Evolutionary conservation across 2,888 invertebrate genomes (phyloP), one percentile per base, ranked within the genome.

Genomic region (Branchinecta sandiegonensis): DNA sequence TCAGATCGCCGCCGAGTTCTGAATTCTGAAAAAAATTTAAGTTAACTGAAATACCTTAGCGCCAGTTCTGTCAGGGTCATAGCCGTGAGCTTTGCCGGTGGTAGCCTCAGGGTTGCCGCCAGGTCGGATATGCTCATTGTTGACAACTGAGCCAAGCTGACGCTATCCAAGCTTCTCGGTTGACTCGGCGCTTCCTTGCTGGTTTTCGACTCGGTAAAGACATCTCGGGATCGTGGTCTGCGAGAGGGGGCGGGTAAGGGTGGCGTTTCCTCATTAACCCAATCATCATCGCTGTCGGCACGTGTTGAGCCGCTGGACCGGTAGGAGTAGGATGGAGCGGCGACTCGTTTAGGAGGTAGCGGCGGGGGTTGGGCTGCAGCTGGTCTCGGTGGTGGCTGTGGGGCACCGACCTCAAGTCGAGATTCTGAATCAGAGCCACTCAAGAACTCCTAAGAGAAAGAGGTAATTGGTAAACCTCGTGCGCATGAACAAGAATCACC

Each of bases 51-150:
- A 75, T 50, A 80, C 73, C 69, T 73, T 75, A 73, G 66, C 1
- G 89, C 84, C 46, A 92, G 81, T 68, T 86, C 85, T 0, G 92
- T 91, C 63, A 93, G 81, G 0, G 92, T 92, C 86, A 92, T 87
- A 69, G 87, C 88, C 67, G 89, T 89, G 66, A 93, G 78, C 70
- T 89, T 86, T 66, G 84, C 83, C 0, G 88, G 83, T 0, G 90
- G 89, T 74, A 92, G 89, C 73, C 86, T 86, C 70, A 84, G 81
- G 80, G 87, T 87, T 17, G 80, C 76, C 0, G 92, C 89, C 69
- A 92, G 79, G 71, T 92, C 90, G 73, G 87, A 87, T 75, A 92
- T 84, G 73, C 88, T 88, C 75, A 89, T 84, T 3, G 89, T 86
- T 47, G 91, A 86, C 70, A 92, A 81, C 76, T 92, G 90, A 74